Base-by-base conservation (phyloP, 2,113 vertebrate species). In the Ancistrus triradiatus region DNA sequence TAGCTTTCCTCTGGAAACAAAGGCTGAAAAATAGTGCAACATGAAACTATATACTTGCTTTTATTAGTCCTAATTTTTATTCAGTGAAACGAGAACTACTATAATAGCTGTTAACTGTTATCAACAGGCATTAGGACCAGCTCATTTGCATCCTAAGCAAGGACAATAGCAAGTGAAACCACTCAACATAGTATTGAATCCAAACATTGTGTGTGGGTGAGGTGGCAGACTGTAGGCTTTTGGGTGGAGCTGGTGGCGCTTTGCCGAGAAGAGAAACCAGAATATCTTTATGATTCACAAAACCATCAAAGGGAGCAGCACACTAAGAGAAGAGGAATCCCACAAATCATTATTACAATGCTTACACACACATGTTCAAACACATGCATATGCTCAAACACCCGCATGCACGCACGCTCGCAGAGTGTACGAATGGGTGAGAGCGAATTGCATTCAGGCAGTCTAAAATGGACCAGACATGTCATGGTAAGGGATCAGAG, bases 291-390 rank as follows among this genome's bases (percentile, higher is more conserved):
- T 40, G 31, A 56, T 57, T 63, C 46, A 63, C 37, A 69, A 55
- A 49, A 42, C 70, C 52, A 61, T 40, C 24, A 44, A 38, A 70
- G 21, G 28, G 65, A 51, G 38, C 25, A 22, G n/a, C 35, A 42
- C 59, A 72, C 59, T 58, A 62, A 67, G 55, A 50, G 60, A 68
- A 42, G 59, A 17, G 48, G n/a, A 51, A 56, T 37, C 15, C n/a
- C 22, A 27, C 42, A 56, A 50, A 60, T 61, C 31, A 49, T 49
- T 53, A 61, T 49, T 55, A 27, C 21, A 59, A 33, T 18, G 52
- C 40, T 47, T 48, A 22, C 61, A 35, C 35, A 56, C 15, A 59
- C 65, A 38, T 18, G 53, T 24, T 27, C 49, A 60, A 25, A 27
- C 13, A 59, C 27, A 42, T 24, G 40, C 40, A 28, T 14, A 25